Percentiles rank a stretch among this genome's conserved stretches.
phyloP scores from a whole-genome alignment of 2,888 invertebrate genomes.

The Acronicta alni region DNA sequence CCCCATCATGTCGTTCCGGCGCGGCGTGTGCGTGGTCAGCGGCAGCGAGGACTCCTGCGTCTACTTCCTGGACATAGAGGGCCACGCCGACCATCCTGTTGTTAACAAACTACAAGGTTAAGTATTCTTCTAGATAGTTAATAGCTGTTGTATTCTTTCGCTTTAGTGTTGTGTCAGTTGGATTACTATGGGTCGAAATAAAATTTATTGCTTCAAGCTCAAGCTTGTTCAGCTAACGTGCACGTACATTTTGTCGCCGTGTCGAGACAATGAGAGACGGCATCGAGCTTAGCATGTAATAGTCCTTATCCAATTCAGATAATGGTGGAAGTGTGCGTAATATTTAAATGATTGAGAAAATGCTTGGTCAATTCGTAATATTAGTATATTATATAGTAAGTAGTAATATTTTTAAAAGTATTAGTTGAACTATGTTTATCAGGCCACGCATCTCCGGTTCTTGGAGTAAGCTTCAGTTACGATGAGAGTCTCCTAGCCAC shows the following conservation, averaged over 20 bases:
- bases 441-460: constrained; percentile 95
- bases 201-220: too few relatives aligned
- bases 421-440: constrained; percentile 49
- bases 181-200: too few relatives aligned
- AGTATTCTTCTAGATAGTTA: background rate
- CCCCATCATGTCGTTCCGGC: constrained; percentile 94
- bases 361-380: background rate
- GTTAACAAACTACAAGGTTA: constrained; percentile 90
- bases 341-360: too few relatives aligned
- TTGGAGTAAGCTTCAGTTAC: constrained; percentile 96
- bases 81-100: constrained; percentile 85
- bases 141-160: too few relatives aligned
- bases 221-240: too few relatives aligned
- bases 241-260: too few relatives aligned
- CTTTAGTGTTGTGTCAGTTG: too few relatives aligned
- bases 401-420: background rate
- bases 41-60: constrained; percentile 94
- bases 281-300: too few relatives aligned
- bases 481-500: constrained; percentile 96
- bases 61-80: constrained; percentile 93
- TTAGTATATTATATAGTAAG: background rate
- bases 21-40: constrained; percentile 94
- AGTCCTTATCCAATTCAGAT: too few relatives aligned
- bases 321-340: too few relatives aligned
- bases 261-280: too few relatives aligned